Conservation (phyloP, 2,797 vertebrate species). For the Cuniculus paca region DNA sequence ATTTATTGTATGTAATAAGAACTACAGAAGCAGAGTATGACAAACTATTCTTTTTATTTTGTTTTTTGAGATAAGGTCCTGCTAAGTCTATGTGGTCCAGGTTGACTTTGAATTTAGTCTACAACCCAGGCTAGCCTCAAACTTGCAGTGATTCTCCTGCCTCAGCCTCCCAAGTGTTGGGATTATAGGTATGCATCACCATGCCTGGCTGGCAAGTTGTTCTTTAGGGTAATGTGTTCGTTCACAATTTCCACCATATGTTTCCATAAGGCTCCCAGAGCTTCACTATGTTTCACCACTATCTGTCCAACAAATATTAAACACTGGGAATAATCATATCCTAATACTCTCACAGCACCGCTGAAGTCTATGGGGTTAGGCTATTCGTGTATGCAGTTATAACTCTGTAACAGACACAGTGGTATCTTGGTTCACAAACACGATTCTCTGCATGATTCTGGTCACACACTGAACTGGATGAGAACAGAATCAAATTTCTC, state of each 20-base stretch:
- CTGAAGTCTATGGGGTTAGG: not conserved
- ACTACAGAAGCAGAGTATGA: not conserved
- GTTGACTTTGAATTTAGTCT: not conserved
- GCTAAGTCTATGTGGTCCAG: not conserved
- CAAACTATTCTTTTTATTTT: not conserved
- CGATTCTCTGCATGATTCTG: not conserved
- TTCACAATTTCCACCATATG: not conserved
- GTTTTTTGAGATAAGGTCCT: not conserved
- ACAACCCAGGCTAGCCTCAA: not conserved
- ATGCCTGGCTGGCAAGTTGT: not conserved
- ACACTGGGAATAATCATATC: not conserved
- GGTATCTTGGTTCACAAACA: not conserved
- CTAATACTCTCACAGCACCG: not conserved
- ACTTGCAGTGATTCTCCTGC: not conserved
- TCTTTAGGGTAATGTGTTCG: not conserved
- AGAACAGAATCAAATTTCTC: not conserved
- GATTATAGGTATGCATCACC: not conserved
- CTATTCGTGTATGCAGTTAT: not conserved
- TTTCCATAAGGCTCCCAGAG: not conserved
- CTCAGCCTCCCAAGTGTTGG: not conserved
- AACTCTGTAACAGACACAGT: not conserved
- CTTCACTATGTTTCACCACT: not conserved
- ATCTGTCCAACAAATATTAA: not conserved
- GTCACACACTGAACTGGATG: not conserved
- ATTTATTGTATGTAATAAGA: constrained; percentile 5